Base-by-base conservation (phyloP, 2,888 invertebrate species). In the Cephonodes hylas region DNA sequence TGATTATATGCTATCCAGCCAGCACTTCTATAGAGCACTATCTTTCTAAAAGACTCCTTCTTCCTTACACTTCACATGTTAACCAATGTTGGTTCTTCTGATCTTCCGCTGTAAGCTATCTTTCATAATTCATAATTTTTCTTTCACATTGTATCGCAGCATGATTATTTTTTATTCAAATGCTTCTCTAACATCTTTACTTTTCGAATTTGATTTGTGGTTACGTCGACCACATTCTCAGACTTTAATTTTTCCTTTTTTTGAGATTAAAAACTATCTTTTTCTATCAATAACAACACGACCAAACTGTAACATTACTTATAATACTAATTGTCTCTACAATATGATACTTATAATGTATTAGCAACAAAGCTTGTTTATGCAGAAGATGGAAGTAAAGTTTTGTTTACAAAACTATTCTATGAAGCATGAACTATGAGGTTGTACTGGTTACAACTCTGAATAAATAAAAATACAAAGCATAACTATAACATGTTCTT, bases 401-500 rank as follows among this genome's bases (percentile, higher is more conserved):
- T 34, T 46, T 31, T 18, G 18, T 42, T 48, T 13, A 53, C 13
- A 27, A 53, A 42, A 38, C 34, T 10, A 46, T 48, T 15, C 18
- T 22, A 45, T 48, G 20, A 65, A 62, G 45, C 64, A 62, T 61
- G 45, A 61, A 60, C 53, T 61, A 60, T 59, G 48, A 66, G 71
- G 13, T 10, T 13, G 13, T 42, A 46, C n/a, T 60, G 46, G 45
- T 46, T 74, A 25, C 42, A 20, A 22, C 23, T 20, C 7, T 18
- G 42, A 53, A 42, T n/a, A n/a, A 25, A 53, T 42, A 42, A 23
- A 15, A 13, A 82, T 80, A 77, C 76, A 84, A 81, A 82, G 83
- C 85, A 87, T 86, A 84, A 84, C 70, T 85, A 84, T 84, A 81
- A 87, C 83, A 87, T 88, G 85, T 84, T 83, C 79, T 75, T 83